Conservation (phyloP, 2,888 invertebrate genomes). For the Agrochola lota region DNA sequence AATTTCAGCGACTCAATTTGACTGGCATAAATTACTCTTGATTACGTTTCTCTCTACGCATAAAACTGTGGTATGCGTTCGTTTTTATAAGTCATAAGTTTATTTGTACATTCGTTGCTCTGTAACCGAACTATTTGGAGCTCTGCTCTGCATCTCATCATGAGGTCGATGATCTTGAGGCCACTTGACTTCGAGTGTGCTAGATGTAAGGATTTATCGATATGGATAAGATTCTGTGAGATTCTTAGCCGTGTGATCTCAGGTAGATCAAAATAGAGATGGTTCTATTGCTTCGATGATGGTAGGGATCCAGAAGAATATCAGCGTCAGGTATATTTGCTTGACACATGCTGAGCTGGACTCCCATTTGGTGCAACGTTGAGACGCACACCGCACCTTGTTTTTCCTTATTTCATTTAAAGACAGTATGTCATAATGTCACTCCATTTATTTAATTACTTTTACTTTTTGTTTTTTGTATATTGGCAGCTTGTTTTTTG, state of each 20-base stretch:
- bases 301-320: not conserved
- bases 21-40: conserved; percentile 2
- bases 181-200: conserved; percentile 25
- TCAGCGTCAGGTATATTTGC: too few relatives aligned
- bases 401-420: too few relatives aligned
- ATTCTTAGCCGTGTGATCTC: not conserved
- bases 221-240: not conserved
- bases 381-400: too few relatives aligned
- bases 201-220: conserved; percentile 14
- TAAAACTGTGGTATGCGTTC: not conserved
- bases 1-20: conserved; percentile 2
- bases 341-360: too few relatives aligned
- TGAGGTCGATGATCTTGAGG: conserved; percentile 33
- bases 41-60: not conserved
- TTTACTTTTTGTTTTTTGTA: too few relatives aligned
- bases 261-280: not conserved
- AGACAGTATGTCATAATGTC: too few relatives aligned
- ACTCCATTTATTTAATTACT: too few relatives aligned
- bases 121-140: conserved; percentile 38
- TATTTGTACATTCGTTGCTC: conserved; percentile 12
- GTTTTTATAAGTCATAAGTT: conserved; percentile 24
- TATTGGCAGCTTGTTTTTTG: too few relatives aligned
- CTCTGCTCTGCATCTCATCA: conserved; percentile 20
- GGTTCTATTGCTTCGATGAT: not conserved
- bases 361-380: too few relatives aligned